Base-by-base conservation (phyloP, 2,888 invertebrate species). In the Chorisops tibialis region DNA sequence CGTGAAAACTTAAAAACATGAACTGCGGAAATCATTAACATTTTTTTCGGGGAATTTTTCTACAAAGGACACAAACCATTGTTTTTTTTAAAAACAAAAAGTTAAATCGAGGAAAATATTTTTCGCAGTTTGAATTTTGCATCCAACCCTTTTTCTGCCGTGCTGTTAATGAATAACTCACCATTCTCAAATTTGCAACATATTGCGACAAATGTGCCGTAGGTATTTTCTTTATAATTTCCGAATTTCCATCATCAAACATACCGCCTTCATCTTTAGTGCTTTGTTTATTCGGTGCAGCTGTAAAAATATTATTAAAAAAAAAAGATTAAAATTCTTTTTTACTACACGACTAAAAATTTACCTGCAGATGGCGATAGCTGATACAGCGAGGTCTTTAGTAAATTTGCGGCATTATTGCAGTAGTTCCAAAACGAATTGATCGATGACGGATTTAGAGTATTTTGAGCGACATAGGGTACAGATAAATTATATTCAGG, bases 181-280 rank as follows among this genome's bases (percentile, higher is more conserved):
- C 88, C 80, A 86, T 85, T 67, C 91, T 79, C 67, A 91, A 78
- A 79, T 90, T 90, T 65, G 88, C 87, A 68, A 88, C 87, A 86
- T 89, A 91, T 74, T 88, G 85, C 62, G 87, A 88, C 58, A 92
- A 81, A 68, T 84, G 83, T 62, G 81, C 83, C 19, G 86, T 85
- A 16, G 78, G 75, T 61, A 78, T 75, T 37, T 74, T 73, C 59
- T 75, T 75, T 12, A 79, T 76, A 14, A 78, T 70, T 65, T 79
- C 78, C 0, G 79, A 78, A 67, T 78, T 75, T 54, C 73, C 72
- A 54, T 76, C 73, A 63, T 74, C 72, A 22, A 65, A 66, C 39
- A 70, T 65, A 2, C 73, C 74, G 47, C 74, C 72, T 45, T 76
- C 77, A 18, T 77, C 78, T 12, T 71, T 75, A 7, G 71, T 51